A percentile compares a stretch with the other conserved stretches of the same genome.
Conservation (phyloP, 2,113 vertebrate genomes). For the Toxotes jaculatrix region DNA sequence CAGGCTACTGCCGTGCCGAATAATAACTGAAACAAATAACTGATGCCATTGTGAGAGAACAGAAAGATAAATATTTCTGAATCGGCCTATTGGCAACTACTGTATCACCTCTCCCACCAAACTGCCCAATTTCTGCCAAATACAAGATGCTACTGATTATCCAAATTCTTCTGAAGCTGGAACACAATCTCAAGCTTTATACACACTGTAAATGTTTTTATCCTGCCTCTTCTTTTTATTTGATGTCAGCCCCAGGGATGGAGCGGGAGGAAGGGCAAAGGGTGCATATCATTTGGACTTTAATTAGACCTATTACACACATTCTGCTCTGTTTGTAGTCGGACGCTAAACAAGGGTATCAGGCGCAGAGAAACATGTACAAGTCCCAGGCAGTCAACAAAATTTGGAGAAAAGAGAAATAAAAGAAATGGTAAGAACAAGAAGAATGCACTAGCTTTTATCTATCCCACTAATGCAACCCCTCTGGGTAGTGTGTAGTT, state of each 20-base stretch:
- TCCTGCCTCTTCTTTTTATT: neutral
- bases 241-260: conserved; percentile 30
- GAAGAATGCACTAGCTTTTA: conserved; percentile 29
- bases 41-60: neutral
- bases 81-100: neutral
- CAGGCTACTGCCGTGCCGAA: no score
- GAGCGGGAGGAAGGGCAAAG: conserved; percentile 20
- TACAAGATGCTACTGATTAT: neutral
- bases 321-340: conserved; percentile 18
- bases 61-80: neutral
- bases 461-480: conserved; percentile 41
- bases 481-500: conserved; percentile 16
- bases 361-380: neutral
- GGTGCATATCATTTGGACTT: conserved; percentile 25
- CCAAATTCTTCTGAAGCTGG: neutral
- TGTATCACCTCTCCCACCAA: neutral
- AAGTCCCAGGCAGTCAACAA: neutral
- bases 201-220: conserved; percentile 5
- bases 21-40: neutral
- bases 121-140: neutral
- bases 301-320: conserved; percentile 51
- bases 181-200: neutral
- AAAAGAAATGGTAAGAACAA: neutral
- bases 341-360: conserved; percentile 17
- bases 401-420: neutral